Conservation (phyloP, 37 sponge, comb jelly and placozoan species). For the Aphrocallistes beatrix region DNA sequence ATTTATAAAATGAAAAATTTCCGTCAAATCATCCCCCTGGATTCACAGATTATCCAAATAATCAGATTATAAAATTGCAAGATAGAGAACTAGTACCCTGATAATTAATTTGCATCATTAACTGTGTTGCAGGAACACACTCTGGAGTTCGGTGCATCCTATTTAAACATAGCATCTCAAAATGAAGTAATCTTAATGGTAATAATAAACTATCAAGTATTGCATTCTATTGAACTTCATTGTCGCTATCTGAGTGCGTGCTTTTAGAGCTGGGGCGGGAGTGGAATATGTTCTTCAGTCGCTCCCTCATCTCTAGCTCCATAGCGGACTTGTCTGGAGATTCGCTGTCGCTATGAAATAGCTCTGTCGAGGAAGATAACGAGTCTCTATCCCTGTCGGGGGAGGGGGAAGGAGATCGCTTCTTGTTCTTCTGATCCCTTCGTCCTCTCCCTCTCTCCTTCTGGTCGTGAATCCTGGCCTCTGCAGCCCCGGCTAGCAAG, state of each 20-base stretch:
- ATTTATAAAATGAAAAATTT: too few species aligned
- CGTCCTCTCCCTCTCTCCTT: not conserved
- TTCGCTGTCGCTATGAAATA: not conserved
- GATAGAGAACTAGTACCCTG: too few species aligned
- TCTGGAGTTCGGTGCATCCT: not conserved
- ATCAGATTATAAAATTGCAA: too few species aligned
- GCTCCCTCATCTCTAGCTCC: conserved; percentile 8
- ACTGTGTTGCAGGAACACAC: not conserved
- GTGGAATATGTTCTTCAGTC: conserved; percentile 19
- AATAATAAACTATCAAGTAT: too few species aligned
- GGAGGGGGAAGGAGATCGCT: not conserved
- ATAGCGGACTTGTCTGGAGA: conserved; percentile 11
- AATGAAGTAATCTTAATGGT: too few species aligned
- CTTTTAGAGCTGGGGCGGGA: not conserved
- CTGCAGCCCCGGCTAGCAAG: conserved; percentile 64
- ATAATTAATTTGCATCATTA: too few species aligned
- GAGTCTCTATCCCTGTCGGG: not conserved
- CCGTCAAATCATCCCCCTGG: too few species aligned
- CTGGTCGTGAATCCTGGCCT: conserved; percentile 36
- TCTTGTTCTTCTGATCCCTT: not conserved
- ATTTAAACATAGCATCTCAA: not conserved
- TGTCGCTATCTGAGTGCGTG: not conserved
- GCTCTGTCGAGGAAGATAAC: not conserved
- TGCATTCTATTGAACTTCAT: too few species aligned
- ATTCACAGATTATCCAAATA: too few species aligned